These are phyloP conservation scores for Pterobdella sp. DNA, from an alignment of 2,888 invertebrate species.

Conservation along the genomic window DNA sequence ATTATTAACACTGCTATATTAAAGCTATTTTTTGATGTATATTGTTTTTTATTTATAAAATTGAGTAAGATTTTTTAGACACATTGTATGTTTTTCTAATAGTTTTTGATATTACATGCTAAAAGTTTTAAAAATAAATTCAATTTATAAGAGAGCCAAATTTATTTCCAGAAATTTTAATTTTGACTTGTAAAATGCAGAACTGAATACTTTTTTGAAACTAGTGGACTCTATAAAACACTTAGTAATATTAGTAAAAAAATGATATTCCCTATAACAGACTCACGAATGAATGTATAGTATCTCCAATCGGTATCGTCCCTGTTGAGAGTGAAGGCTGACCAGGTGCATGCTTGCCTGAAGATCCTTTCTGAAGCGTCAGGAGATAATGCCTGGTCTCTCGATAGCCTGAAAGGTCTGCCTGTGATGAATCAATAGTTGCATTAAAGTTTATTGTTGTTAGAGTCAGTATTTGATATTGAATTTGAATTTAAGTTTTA, in stretches of 20 bases:
- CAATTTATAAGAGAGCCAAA: no score
- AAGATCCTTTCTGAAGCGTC: constrained; percentile 46
- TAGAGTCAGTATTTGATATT: background rate
- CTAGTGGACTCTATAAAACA: no score
- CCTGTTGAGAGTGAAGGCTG: constrained; percentile 49
- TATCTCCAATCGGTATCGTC: constrained; percentile 51
- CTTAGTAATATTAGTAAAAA: no score
- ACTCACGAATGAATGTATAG: constrained; percentile 49
- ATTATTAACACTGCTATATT: background rate
- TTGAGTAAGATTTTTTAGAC: constrained; percentile 11
- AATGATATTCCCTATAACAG: no score
- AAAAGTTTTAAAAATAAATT: no score
- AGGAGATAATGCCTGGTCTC: constrained; percentile 40
- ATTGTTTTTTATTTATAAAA: constrained; percentile 3
- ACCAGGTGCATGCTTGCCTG: constrained; percentile 50
- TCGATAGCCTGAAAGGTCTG: constrained; percentile 44
- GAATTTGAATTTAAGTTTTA: background rate
- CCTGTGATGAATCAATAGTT: constrained; percentile 38
- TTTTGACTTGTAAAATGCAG: no score
- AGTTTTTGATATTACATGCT: no score
- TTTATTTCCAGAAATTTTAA: no score
- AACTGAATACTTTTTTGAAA: no score
- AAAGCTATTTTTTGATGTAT: background rate
- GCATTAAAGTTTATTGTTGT: background rate
- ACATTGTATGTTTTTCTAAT: no score